Evolutionary conservation across 1,140 invertebrate species (phyloP).

Genomic region (Drosophila simulans): DNA sequence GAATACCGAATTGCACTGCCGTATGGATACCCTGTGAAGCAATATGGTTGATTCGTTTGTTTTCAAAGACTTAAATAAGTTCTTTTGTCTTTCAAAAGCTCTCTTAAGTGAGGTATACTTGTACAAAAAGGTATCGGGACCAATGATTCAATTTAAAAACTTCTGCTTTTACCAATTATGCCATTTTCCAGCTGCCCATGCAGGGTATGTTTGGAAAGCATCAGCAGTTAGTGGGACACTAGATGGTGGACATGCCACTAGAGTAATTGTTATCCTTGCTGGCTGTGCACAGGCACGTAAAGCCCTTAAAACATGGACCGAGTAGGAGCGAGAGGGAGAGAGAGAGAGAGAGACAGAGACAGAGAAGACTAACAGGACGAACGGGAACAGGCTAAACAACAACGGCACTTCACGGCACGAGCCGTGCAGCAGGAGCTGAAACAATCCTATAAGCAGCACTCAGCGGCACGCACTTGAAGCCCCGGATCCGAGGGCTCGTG

Average conservation of each 20-base stretch:
- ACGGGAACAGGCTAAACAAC: slow-evolving; percentile 53
- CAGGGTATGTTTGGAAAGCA: slow-evolving; percentile 10
- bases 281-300: slow-evolving; percentile 75
- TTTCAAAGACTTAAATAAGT: no score
- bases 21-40: slow-evolving; percentile 4
- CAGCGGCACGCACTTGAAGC: slow-evolving; percentile 76
- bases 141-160: no score
- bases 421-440: slow-evolving; percentile 45
- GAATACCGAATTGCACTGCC: slow-evolving; percentile 10
- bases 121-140: not conserved
- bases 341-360: not conserved
- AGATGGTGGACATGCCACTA: slow-evolving; percentile 63
- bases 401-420: slow-evolving; percentile 67
- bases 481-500: not conserved
- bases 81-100: no score
- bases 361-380: slow-evolving; percentile 10
- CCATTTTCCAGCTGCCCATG: not conserved
- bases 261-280: slow-evolving; percentile 80
- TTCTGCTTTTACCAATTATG: not conserved
- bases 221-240: slow-evolving; percentile 10
- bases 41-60: not conserved
- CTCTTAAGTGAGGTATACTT: no score
- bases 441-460: slow-evolving; percentile 74
- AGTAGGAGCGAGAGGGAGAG: not conserved
- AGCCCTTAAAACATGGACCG: slow-evolving; percentile 37